Percentiles rank a stretch among this genome's conserved stretches.
Evolutionary conservation across 53 echinoderm and acorn worm genomes (phyloP).

Genomic region (Actinopyga echinites): DNA sequence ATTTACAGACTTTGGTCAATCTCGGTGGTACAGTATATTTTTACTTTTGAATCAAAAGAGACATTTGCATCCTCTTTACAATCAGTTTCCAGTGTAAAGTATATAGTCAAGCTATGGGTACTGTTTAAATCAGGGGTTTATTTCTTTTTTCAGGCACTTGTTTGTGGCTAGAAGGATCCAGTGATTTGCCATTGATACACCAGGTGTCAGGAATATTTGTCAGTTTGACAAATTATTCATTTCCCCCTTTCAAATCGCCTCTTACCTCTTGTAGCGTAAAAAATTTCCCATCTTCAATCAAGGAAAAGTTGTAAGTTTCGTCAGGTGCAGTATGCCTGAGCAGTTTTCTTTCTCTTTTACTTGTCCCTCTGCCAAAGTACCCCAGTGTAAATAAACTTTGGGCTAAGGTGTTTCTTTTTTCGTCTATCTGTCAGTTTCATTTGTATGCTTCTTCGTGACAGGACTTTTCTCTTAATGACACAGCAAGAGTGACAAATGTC

Average conservation of each 20-base stretch:
- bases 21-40: no score
- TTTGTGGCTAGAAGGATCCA: background rate
- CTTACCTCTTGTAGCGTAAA: background rate
- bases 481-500: conserved; percentile 2
- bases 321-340: no score
- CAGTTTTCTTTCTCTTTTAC: no score
- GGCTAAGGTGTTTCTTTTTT: conserved; percentile 11
- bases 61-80: no score
- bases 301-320: background rate
- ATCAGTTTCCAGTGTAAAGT: no score
- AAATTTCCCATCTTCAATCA: background rate
- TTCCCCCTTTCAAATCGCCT: conserved; percentile 23
- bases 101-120: no score
- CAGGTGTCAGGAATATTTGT: conserved; percentile 11
- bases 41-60: no score
- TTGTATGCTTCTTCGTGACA: conserved; percentile 4
- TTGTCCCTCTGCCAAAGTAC: background rate
- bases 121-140: no score
- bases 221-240: conserved; percentile 2
- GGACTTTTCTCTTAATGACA: conserved; percentile 12
- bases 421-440: conserved; percentile 15
- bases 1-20: no score
- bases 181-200: conserved; percentile 1
- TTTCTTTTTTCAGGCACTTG: no score
- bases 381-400: conserved; percentile 29